Percentiles rank a stretch among this genome's conserved stretches.
Evolutionary conservation across 2,888 invertebrate species (phyloP).

Genomic region (Lepidocyrtoides sp.): DNA sequence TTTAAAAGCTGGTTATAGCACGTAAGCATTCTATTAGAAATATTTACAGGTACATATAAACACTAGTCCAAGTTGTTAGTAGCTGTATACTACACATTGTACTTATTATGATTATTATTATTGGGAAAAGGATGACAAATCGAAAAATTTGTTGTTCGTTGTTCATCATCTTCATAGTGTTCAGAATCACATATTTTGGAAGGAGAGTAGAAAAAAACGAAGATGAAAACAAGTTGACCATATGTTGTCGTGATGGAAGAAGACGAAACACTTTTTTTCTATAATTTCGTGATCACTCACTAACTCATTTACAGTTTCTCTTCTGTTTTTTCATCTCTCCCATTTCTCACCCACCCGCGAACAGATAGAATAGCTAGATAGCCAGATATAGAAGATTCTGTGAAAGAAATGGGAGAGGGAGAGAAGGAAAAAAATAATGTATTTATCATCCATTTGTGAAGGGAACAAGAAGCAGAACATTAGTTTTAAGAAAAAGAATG

Average conservation of each 20-base stretch:
- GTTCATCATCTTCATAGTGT: constrained; percentile 51
- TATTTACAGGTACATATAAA: not conserved
- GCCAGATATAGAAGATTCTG: not conserved
- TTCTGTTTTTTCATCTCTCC: constrained; percentile 54
- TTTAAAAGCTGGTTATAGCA: not conserved
- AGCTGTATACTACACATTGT: not conserved
- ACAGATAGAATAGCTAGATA: constrained; percentile 21
- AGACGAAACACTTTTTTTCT: constrained; percentile 80
- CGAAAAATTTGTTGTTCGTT: constrained; percentile 85
- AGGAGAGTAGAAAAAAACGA: constrained; percentile 13
- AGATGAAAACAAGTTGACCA: constrained; percentile 84
- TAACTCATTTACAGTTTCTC: constrained; percentile 52
- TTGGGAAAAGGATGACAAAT: constrained; percentile 86
- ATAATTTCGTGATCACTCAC: constrained; percentile 85
- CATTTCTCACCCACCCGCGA: constrained; percentile 60
- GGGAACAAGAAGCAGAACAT: constrained; percentile 26
- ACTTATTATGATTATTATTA: constrained; percentile 61
- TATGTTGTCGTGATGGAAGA: constrained; percentile 84
- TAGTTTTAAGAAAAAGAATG: not conserved
- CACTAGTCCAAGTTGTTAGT: not conserved
- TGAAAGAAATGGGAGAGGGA: not conserved
- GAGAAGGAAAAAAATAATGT: constrained; percentile 35
- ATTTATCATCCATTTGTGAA: constrained; percentile 69
- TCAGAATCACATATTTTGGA: constrained; percentile 6
- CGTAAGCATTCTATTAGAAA: not conserved